phyloP scores from a whole-genome alignment of 2,113 vertebrate genomes.

The Pseudorhombus dupliciocellatus region DNA sequence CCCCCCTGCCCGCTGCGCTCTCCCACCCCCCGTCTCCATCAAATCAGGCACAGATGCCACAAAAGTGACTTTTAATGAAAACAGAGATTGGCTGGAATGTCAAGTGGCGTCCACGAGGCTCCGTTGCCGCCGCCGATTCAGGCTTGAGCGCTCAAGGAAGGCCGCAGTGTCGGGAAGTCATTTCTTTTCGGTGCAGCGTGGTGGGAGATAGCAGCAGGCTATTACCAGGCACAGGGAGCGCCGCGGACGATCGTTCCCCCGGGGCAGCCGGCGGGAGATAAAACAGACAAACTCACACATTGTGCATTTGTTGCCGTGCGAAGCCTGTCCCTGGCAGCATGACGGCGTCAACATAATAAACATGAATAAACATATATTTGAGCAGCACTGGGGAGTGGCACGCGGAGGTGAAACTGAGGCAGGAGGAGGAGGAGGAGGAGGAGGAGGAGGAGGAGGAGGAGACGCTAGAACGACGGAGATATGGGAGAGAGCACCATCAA shows the following conservation, averaged over 20 bases:
- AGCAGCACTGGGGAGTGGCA: neutral
- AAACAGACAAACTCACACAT: constrained; percentile 17
- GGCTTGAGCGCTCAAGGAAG: constrained; percentile 71
- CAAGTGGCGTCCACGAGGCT: constrained; percentile 26
- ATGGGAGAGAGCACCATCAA: neutral
- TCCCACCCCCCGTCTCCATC: neutral
- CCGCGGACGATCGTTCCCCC: constrained; percentile 61
- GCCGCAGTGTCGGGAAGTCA: constrained; percentile 65
- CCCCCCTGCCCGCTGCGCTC: neutral
- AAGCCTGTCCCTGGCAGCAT: constrained; percentile 34
- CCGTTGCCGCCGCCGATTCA: constrained; percentile 56
- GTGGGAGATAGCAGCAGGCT: constrained; percentile 70
- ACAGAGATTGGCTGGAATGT: constrained; percentile 33
- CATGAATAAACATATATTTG: constrained; percentile 20
- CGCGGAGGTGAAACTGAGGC: neutral
- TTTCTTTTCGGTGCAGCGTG: constrained; percentile 61
- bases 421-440: too few species aligned
- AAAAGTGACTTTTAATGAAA: constrained; percentile 48
- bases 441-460: too few species aligned
- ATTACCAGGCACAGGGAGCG: constrained; percentile 64
- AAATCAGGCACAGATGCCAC: constrained; percentile 35
- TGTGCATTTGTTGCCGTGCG: constrained; percentile 31
- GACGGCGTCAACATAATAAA: constrained; percentile 29
- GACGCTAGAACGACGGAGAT: neutral
- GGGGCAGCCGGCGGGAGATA: constrained; percentile 48